These are phyloP conservation scores for Tachysurus fulvidraco DNA, from an alignment of 2,113 vertebrate species.

Conservation along the genomic window DNA sequence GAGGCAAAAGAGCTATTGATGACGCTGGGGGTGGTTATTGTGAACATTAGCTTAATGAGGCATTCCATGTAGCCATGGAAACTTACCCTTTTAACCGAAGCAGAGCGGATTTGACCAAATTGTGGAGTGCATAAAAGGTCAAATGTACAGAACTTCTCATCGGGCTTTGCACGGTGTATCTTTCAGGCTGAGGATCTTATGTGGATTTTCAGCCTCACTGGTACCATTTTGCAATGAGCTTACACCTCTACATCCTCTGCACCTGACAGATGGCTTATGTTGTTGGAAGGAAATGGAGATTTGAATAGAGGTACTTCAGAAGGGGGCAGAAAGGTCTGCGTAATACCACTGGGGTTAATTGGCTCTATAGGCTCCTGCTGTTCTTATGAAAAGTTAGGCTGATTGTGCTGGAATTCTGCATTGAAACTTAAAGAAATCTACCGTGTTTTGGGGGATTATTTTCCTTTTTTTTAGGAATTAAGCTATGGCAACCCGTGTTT, in stretches of 20 bases:
- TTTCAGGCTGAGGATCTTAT: slow-evolving; percentile 41
- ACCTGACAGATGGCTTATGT: slow-evolving; percentile 60
- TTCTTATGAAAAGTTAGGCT: slow-evolving; percentile 30
- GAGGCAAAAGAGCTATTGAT: slow-evolving; percentile 33
- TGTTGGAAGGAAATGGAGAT: slow-evolving; percentile 61
- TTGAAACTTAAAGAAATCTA: neutral
- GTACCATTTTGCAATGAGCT: slow-evolving; percentile 66
- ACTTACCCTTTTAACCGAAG: slow-evolving; percentile 1
- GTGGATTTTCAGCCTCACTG: slow-evolving; percentile 58
- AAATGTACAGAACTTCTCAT: neutral
- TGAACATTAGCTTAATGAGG: slow-evolving; percentile 52
- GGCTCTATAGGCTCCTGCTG: slow-evolving; percentile 39
- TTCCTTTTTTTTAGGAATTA: neutral
- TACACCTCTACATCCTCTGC: slow-evolving; percentile 52
- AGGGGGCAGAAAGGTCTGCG: slow-evolving; percentile 6
- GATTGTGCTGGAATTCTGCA: slow-evolving; percentile 4
- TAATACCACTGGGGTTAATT: slow-evolving; percentile 38
- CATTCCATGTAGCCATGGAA: slow-evolving; percentile 46
- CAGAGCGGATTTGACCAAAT: neutral
- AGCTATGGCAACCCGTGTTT: neutral
- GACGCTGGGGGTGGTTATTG: neutral
- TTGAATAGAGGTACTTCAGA: slow-evolving; percentile 53
- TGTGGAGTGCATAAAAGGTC: neutral
- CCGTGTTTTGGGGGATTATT: neutral
- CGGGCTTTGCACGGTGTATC: too few relatives aligned